A percentile compares a stretch with the other conserved stretches of the same genome.
These are phyloP conservation scores for Clarias laeviceps DNA, from an alignment of 2,797 vertebrate genomes.

Conservation along the genomic window DNA sequence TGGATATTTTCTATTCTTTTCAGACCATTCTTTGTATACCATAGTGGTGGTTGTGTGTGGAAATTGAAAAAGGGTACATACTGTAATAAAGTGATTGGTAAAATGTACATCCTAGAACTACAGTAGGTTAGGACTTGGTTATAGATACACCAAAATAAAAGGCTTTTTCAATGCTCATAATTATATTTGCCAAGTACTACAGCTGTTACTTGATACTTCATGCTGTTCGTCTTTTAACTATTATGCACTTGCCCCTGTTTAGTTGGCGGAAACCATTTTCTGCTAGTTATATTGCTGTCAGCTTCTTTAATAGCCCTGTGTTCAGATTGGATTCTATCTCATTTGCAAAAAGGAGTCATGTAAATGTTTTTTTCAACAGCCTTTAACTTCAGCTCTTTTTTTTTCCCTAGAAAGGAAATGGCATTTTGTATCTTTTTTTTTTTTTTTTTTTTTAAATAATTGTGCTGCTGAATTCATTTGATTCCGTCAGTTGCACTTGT, in stretches of 20 bases:
- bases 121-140: neutral
- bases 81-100: no score
- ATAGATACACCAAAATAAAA: neutral
- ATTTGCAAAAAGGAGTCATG: neutral
- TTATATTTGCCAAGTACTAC: neutral
- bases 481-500: neutral
- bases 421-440: no score
- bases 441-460: neutral
- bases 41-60: no score
- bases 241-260: neutral
- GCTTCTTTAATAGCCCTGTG: no score
- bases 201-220: neutral
- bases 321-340: slow-evolving; percentile 1
- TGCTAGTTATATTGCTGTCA: neutral
- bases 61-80: no score
- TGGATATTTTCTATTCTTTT: no score
- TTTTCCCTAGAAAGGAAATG: neutral
- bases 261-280: neutral
- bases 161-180: neutral
- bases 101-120: no score
- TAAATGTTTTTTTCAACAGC: slow-evolving; percentile 1
- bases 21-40: no score
- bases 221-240: neutral
- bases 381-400: neutral
- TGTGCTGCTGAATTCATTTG: neutral